These are phyloP conservation scores for Romanogobio albipinnatus DNA, from an alignment of 2,113 vertebrate species.

Conservation along the genomic window DNA sequence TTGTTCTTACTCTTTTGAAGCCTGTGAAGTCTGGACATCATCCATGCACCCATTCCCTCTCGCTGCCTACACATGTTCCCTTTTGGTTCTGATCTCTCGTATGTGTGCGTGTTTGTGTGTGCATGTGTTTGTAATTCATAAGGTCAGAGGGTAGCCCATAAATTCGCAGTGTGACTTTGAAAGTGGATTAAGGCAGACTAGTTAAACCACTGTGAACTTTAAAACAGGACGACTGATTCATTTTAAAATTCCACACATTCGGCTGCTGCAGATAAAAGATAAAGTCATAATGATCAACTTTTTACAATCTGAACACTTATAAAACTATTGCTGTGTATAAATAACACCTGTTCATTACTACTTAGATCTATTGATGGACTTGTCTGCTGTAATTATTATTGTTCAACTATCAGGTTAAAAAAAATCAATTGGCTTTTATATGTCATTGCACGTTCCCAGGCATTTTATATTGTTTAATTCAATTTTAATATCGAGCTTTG, in stretches of 20 bases:
- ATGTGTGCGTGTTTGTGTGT: conserved; percentile 45
- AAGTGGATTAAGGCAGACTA: conserved; percentile 36
- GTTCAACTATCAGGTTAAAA: background rate
- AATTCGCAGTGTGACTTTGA: conserved; percentile 46
- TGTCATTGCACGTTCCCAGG: background rate
- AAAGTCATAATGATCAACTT: conserved; percentile 25
- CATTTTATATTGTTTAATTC: background rate
- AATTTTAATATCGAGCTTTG: background rate
- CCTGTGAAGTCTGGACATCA: conserved; percentile 46
- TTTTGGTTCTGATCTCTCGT: conserved; percentile 33
- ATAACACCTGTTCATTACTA: conserved; percentile 24
- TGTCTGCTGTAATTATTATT: too few species aligned
- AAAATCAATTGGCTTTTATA: background rate
- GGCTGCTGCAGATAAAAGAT: conserved; percentile 29
- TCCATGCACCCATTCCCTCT: conserved; percentile 40
- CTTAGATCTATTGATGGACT: background rate
- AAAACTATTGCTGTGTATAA: conserved; percentile 8
- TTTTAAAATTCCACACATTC: conserved; percentile 47
- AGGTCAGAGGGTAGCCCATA: conserved; percentile 50
- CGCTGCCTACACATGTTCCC: conserved; percentile 40
- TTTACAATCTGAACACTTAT: conserved; percentile 22
- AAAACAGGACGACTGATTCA: conserved; percentile 43
- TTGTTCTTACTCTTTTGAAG: conserved; percentile 39
- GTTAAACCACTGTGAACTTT: conserved; percentile 53
- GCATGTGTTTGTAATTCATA: conserved; percentile 48